Evolutionary conservation across 2,797 vertebrate genomes (phyloP).

Genomic region (Enteromius viviparus): DNA sequence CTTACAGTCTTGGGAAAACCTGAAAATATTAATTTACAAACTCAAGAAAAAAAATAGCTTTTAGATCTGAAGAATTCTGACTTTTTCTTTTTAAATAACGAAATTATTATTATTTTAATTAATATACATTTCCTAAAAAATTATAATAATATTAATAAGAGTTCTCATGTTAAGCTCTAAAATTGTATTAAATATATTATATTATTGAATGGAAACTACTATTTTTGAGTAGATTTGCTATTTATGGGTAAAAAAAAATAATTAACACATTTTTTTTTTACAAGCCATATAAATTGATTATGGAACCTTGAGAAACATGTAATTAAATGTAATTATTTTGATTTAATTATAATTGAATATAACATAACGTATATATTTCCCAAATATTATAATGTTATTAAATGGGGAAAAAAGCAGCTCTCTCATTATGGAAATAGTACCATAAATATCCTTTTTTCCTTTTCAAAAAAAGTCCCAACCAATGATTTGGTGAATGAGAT

Average conservation of each 20-base stretch:
- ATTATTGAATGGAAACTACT: not conserved
- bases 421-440: not conserved
- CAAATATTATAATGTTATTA: not conserved
- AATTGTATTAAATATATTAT: not conserved
- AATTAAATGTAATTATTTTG: not conserved
- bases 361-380: too few species aligned
- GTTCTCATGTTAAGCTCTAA: too few species aligned
- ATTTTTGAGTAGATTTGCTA: not conserved
- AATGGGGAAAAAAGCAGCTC: not conserved
- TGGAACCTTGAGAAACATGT: not conserved
- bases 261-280: too few species aligned
- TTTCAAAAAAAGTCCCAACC: not conserved
- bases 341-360: not conserved
- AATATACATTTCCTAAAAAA: too few species aligned
- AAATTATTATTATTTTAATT: too few species aligned
- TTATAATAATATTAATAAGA: too few species aligned
- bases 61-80: too few species aligned
- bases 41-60: too few species aligned
- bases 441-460: not conserved
- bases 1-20: not conserved
- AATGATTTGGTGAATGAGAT: not conserved
- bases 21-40: not conserved
- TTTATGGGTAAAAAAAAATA: not conserved
- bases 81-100: too few species aligned
- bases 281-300: not conserved